Evolutionary conservation across 2,113 vertebrate genomes (phyloP).

Genomic region (Callionymus lyra): DNA sequence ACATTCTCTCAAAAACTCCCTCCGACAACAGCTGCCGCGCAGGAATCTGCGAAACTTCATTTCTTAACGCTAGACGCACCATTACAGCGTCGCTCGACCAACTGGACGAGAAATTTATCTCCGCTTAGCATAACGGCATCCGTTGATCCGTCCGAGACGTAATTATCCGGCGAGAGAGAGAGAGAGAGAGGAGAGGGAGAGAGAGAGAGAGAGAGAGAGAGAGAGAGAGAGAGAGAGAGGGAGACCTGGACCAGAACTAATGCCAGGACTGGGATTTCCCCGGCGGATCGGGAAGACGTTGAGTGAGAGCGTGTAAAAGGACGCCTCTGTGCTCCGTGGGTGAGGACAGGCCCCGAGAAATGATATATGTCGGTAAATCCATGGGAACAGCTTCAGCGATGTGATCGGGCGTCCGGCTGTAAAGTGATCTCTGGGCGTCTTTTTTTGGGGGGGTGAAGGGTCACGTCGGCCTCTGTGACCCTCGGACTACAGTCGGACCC

Average conservation of each 20-base stretch:
- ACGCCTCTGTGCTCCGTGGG: constrained; percentile 40
- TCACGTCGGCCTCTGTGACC: constrained; percentile 18
- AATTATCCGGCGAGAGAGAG: constrained; percentile 33
- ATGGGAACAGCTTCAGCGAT: constrained; percentile 53
- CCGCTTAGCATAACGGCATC: too few species aligned
- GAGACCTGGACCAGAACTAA: constrained; percentile 49
- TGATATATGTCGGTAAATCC: constrained; percentile 65
- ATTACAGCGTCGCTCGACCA: constrained; percentile 14
- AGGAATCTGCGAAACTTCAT: background rate
- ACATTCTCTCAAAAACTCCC: constrained; percentile 44
- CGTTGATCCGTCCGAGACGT: constrained; percentile 12
- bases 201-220: constrained; percentile 18
- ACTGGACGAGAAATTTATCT: constrained; percentile 11
- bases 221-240: constrained; percentile 20
- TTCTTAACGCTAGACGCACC: too few species aligned
- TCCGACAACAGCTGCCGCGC: constrained; percentile 23
- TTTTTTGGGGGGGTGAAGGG: background rate
- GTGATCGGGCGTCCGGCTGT: constrained; percentile 54
- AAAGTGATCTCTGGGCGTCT: constrained; percentile 56
- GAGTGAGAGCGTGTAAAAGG: constrained; percentile 46
- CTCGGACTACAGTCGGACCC: constrained; percentile 46
- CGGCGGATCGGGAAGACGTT: constrained; percentile 30
- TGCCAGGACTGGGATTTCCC: constrained; percentile 54
- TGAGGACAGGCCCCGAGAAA: constrained; percentile 41
- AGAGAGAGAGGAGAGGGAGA: constrained; percentile 15